Evolutionary conservation across 2,888 invertebrate genomes (phyloP).

Genomic region (Tillus elongatus): DNA sequence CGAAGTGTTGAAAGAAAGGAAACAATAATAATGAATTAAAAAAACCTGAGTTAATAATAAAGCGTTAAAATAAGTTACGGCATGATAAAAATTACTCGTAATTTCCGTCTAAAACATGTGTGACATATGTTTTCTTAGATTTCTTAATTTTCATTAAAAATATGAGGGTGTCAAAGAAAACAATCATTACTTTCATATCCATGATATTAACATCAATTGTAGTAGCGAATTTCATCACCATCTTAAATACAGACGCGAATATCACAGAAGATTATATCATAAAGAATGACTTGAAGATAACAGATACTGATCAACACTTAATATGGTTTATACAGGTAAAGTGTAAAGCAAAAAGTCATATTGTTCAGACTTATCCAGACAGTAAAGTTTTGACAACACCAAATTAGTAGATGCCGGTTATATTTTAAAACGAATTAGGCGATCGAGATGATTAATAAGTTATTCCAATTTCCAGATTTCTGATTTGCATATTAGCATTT

Average conservation of each 20-base stretch:
- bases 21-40: too few relatives aligned
- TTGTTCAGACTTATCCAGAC: too few relatives aligned
- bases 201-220: conserved; percentile 58
- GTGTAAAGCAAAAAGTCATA: conserved; percentile 1
- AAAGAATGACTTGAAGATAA: conserved; percentile 38
- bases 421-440: background rate
- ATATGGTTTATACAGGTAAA: conserved; percentile 72
- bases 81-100: too few relatives aligned
- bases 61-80: too few relatives aligned
- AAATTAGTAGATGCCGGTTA: too few relatives aligned
- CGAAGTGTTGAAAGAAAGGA: too few relatives aligned
- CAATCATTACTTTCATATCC: conserved; percentile 51
- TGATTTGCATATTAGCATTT: conserved; percentile 82
- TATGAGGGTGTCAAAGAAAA: conserved; percentile 58
- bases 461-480: conserved; percentile 57
- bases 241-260: conserved; percentile 52
- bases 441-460: too few relatives aligned
- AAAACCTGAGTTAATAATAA: too few relatives aligned
- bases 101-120: too few relatives aligned
- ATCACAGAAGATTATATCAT: conserved; percentile 19
- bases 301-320: conserved; percentile 50
- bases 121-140: too few relatives aligned
- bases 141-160: too few relatives aligned
- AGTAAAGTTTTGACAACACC: too few relatives aligned
- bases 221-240: conserved; percentile 59